phyloP scores from a whole-genome alignment of 2,888 invertebrate species.

The Psococerastis gibbosa region DNA sequence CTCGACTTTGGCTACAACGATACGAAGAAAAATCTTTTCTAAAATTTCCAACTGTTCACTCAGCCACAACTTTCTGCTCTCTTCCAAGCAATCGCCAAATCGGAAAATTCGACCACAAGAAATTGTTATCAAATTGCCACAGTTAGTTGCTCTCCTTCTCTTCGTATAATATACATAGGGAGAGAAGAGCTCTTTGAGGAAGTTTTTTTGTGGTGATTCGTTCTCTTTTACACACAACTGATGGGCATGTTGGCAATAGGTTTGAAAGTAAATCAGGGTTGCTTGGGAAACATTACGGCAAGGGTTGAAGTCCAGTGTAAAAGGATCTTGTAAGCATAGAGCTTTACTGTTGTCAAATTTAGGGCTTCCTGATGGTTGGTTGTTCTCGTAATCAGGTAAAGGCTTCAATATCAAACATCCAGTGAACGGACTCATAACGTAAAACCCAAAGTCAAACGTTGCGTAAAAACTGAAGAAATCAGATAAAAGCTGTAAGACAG shows the following conservation, averaged over 20 bases:
- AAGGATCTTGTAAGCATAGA: conserved; percentile 2
- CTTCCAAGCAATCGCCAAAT: too few relatives aligned
- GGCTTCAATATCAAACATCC: not conserved
- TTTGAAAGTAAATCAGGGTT: not conserved
- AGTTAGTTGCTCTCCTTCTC: too few relatives aligned
- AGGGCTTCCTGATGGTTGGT: not conserved
- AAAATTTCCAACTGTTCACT: too few relatives aligned
- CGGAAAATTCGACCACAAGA: too few relatives aligned
- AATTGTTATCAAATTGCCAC: too few relatives aligned
- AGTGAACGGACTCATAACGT: not conserved
- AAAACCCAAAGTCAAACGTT: conserved; percentile 5
- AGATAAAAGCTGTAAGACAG: not conserved
- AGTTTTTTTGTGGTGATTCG: too few relatives aligned
- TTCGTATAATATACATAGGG: too few relatives aligned
- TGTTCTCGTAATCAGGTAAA: too few relatives aligned
- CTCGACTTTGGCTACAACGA: too few relatives aligned
- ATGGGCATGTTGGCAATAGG: not conserved
- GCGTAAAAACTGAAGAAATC: conserved; percentile 1
- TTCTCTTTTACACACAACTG: too few relatives aligned
- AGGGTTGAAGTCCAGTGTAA: not conserved
- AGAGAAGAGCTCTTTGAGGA: not conserved
- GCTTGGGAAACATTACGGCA: not conserved
- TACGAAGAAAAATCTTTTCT: too few relatives aligned
- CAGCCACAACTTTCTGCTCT: too few relatives aligned
- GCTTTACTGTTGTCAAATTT: not conserved